A percentile compares a stretch with the other conserved stretches of the same genome.
These are phyloP conservation scores for Phyto melanocephala DNA, from an alignment of 2,888 invertebrate genomes.

Conservation along the genomic window DNA sequence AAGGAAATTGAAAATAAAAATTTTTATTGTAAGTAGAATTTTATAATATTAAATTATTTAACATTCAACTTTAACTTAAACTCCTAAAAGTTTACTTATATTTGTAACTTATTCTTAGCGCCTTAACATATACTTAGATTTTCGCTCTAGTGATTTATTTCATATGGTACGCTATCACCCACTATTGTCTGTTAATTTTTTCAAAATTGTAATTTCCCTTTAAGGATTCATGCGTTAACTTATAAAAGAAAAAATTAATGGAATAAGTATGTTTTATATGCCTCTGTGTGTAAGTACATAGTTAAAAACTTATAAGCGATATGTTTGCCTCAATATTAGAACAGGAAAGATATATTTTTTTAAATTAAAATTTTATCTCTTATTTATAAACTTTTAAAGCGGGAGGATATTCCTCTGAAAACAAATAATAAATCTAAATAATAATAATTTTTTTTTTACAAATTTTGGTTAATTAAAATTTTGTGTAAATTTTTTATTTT, in stretches of 20 bases:
- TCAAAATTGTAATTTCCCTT: not conserved
- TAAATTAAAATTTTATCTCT: slow-evolving; percentile 3
- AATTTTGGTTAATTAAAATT: slow-evolving; percentile 54
- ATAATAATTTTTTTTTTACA: slow-evolving; percentile 33
- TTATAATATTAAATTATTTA: too few relatives aligned
- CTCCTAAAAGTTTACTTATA: not conserved
- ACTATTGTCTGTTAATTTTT: not conserved
- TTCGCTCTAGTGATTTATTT: too few relatives aligned
- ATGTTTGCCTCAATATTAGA: slow-evolving; percentile 15
- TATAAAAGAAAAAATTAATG: too few relatives aligned
- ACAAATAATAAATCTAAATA: too few relatives aligned
- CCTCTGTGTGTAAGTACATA: not conserved
- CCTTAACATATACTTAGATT: not conserved
- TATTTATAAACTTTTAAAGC: not conserved
- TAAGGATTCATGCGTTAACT: too few relatives aligned
- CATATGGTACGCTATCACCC: too few relatives aligned
- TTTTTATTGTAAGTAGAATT: not conserved
- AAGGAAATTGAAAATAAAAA: not conserved
- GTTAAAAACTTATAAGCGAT: slow-evolving; percentile 12
- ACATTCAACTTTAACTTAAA: too few relatives aligned
- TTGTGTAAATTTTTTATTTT: slow-evolving; percentile 29
- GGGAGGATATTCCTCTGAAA: not conserved
- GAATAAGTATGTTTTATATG: not conserved
- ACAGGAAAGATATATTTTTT: not conserved
- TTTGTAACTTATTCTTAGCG: not conserved